Evolutionary conservation across 2,888 invertebrate species (phyloP), one percentile per base, ranked within the genome.

Genomic region (Phortica magna): DNA sequence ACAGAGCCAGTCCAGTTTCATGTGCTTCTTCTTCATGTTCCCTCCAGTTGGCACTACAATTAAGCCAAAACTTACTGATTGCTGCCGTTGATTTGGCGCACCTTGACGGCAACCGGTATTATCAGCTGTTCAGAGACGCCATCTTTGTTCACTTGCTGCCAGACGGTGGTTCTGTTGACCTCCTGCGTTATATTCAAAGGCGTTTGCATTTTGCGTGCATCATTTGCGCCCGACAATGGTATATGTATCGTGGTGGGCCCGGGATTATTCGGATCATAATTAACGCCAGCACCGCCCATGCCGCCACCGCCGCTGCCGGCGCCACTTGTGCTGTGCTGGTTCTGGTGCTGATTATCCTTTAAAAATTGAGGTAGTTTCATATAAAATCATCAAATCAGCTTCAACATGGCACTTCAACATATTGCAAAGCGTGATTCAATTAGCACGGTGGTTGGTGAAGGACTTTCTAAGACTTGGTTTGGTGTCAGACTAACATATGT

Each of bases 161-260:
- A 99, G 88, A 98, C 96, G 48, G 97, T 96, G 42, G 96, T 96
- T 91, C 97, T 97, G 90, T 98, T 96, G 76, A 98, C 96, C 92
- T 98, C 98, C 91, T 98, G 98, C 7, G 97, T 96, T 89, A 98
- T 96, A 91, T 97, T 98, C 84, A 98, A 96, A 43, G 96, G 95
- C 53, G 96, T 95, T 53, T 96, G 94, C 48, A 64, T 77, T 61
- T 19, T 75, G 14, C 43, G 59, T n/a, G 48, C 7, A 14, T 70
- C 31, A 39, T 76, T 81, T 61, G 78, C 80, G 59, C 85, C 85
- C 74, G 96, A 95, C 84, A 98, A 92, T 90, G 98, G 97, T 76
- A 98, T 93, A 76, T 89, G 90, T 76, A 90, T 88, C 17, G 89
- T 89, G 22, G 90, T 89, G 19, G 90, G 85, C n/a, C 84, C 87